A percentile compares a stretch with the other conserved stretches of the same genome.
Conservation (phyloP, 2,888 invertebrate species). For the Tuta absoluta region DNA sequence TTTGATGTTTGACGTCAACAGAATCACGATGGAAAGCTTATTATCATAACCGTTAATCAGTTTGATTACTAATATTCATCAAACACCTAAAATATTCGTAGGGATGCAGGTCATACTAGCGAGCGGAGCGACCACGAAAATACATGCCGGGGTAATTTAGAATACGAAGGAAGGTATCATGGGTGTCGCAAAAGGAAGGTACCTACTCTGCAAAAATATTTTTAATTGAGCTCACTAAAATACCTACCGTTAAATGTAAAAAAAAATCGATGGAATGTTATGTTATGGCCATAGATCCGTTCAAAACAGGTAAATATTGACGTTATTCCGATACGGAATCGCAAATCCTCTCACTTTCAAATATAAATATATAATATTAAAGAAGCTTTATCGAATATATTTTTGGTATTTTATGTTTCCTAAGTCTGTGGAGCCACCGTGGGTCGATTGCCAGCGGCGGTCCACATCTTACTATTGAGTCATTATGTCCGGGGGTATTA, state of each 20-base stretch:
- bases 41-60: too few species aligned
- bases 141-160: too few species aligned
- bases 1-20: too few species aligned
- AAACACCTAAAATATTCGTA: too few species aligned
- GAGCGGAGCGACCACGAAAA: too few species aligned
- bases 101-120: too few species aligned
- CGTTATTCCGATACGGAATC: not conserved
- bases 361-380: not conserved
- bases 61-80: too few species aligned
- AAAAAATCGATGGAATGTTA: not conserved
- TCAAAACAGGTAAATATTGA: not conserved
- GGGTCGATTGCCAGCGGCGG: constrained; percentile 46
- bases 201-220: too few species aligned
- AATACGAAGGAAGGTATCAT: too few species aligned
- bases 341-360: not conserved
- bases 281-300: not conserved
- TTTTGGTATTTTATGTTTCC: constrained; percentile 43
- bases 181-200: too few species aligned
- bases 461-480: constrained; percentile 57
- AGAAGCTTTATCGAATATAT: not conserved
- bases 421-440: constrained; percentile 54
- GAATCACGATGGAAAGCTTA: too few species aligned
- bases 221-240: too few species aligned
- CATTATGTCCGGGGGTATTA: constrained; percentile 54
- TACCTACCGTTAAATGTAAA: not conserved